Percentiles rank a stretch among this genome's conserved stretches.
Conservation (phyloP, 2,113 vertebrate genomes). For the Myanophis thanlyinensis region DNA sequence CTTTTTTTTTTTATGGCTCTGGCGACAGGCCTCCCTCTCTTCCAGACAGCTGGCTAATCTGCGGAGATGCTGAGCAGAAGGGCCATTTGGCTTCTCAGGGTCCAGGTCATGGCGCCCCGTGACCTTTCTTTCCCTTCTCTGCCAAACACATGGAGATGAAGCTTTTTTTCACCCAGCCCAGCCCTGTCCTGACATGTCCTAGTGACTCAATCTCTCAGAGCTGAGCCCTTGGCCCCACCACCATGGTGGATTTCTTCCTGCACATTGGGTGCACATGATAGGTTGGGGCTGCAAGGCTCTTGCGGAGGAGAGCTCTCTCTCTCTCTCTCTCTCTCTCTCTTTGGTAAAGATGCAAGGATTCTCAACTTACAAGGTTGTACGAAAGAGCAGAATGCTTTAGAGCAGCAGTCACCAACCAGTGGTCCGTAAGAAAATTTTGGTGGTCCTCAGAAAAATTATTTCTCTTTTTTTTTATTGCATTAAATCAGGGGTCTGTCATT, state of each 20-base stretch:
- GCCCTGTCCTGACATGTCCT: neutral
- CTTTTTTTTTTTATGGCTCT: no score
- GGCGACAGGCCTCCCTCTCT: neutral
- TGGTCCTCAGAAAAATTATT: no score
- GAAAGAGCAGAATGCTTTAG: no score
- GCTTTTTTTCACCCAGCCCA: neutral
- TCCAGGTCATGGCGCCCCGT: neutral
- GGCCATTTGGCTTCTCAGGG: neutral
- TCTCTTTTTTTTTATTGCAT: no score
- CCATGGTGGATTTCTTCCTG: neutral
- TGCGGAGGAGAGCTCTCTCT: no score
- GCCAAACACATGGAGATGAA: neutral
- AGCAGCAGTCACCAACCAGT: no score
- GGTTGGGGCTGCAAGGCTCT: neutral
- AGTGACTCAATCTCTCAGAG: neutral
- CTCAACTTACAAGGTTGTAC: neutral
- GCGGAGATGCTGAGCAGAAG: neutral
- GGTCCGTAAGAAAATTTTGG: no score
- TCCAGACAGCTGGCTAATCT: neutral
- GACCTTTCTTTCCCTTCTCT: neutral
- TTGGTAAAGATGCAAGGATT: no score
- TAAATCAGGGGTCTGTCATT: no score
- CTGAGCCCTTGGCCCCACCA: neutral
- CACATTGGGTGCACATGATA: no score
- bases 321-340: no score